Evolutionary conservation across 2,888 invertebrate genomes (phyloP).

Genomic region (Tricholauxania praeusta): DNA sequence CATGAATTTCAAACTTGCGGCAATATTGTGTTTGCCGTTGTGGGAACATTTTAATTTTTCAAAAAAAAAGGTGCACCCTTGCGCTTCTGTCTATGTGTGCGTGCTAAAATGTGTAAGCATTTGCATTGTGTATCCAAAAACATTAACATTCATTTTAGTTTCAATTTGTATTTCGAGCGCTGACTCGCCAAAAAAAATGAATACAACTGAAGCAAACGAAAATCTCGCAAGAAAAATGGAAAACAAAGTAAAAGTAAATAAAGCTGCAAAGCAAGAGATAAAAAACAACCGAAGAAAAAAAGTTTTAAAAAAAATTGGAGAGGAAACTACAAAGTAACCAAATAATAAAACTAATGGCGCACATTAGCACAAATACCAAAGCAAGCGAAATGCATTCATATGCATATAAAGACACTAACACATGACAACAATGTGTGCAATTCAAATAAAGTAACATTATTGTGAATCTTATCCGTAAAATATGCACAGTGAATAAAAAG

Average conservation of each 20-base stretch:
- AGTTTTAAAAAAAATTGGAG: neutral
- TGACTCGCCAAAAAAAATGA: neutral
- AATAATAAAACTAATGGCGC: too few relatives aligned
- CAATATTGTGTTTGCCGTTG: too few relatives aligned
- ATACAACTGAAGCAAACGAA: neutral
- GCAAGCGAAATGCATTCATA: too few relatives aligned
- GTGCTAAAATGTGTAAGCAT: slow-evolving; percentile 1
- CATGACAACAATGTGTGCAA: too few relatives aligned
- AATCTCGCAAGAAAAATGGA: slow-evolving; percentile 53
- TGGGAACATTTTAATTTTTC: too few relatives aligned
- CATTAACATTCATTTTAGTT: slow-evolving; percentile 28
- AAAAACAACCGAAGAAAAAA: neutral
- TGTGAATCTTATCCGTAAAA: too few relatives aligned
- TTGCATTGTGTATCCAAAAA: slow-evolving; percentile 6
- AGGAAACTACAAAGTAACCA: slow-evolving; percentile 4
- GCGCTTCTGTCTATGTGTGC: neutral
- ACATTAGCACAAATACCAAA: too few relatives aligned
- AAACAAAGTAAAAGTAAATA: slow-evolving; percentile 12
- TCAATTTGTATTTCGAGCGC: slow-evolving; percentile 19
- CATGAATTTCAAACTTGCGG: too few relatives aligned
- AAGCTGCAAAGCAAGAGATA: neutral
- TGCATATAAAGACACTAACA: too few relatives aligned
- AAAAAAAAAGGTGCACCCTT: too few relatives aligned
- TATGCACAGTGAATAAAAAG: too few relatives aligned
- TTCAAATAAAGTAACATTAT: too few relatives aligned